These are phyloP conservation scores for Cyphomyrmex costatus DNA, from an alignment of 1,140 invertebrate genomes.

Conservation along the genomic window DNA sequence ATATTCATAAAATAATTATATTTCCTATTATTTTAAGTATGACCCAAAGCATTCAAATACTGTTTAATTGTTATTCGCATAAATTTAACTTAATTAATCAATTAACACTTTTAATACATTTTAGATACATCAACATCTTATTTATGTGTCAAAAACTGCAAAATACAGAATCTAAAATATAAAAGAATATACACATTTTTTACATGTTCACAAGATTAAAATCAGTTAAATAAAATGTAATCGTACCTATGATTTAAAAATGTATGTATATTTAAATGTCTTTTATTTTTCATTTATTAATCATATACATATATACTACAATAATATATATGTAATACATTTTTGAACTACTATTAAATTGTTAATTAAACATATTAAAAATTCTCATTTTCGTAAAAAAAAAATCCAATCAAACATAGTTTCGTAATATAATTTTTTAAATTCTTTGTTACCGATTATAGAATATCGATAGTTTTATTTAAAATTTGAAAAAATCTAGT, in stretches of 20 bases:
- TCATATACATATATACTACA: no score
- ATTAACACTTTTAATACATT: neutral
- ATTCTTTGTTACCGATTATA: neutral
- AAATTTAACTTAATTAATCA: neutral
- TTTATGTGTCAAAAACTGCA: neutral
- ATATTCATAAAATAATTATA: neutral
- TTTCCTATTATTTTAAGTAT: neutral
- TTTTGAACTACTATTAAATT: neutral
- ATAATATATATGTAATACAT: no score
- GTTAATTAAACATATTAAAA: neutral
- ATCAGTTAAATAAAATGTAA: neutral
- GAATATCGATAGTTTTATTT: neutral
- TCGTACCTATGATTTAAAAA: neutral
- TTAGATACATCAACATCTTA: neutral
- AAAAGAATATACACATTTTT: neutral
- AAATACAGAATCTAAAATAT: neutral
- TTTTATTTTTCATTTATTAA: neutral
- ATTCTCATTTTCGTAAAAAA: neutral
- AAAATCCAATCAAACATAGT: neutral
- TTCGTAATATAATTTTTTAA: neutral
- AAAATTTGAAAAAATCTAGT: constrained; percentile 2
- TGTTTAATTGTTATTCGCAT: neutral
- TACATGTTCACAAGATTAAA: neutral
- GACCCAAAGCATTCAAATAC: neutral
- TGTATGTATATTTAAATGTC: neutral